A percentile compares a stretch with the other conserved stretches of the same genome.
These are phyloP conservation scores for Pituophis catenifer DNA, from an alignment of 2,113 vertebrate genomes.

Conservation along the genomic window DNA sequence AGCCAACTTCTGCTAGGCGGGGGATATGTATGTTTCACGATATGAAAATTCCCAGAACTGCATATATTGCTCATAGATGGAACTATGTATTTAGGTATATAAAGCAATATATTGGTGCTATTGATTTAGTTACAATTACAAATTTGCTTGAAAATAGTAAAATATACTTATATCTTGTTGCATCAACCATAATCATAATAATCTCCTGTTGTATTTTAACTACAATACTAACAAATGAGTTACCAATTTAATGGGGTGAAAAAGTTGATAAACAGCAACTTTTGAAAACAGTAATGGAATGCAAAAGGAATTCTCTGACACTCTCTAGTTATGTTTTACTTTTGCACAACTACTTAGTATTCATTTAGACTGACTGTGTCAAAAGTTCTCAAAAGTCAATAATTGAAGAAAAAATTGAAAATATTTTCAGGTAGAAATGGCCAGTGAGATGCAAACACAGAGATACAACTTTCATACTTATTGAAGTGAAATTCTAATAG, in stretches of 20 bases:
- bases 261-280: neutral
- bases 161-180: neutral
- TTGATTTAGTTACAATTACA: neutral
- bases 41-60: neutral
- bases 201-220: neutral
- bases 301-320: neutral
- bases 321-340: neutral
- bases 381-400: neutral
- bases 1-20: neutral
- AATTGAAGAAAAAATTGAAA: neutral
- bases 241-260: neutral
- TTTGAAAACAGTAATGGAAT: neutral
- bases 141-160: neutral
- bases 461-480: neutral
- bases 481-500: neutral
- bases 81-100: neutral
- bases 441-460: neutral
- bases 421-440: neutral
- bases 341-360: neutral
- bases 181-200: neutral
- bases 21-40: neutral
- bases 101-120: neutral
- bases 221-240: neutral
- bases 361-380: neutral
- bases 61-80: neutral